Percentiles rank a stretch among this genome's conserved stretches.
phyloP scores from a whole-genome alignment of 1,140 invertebrate genomes.

The Copidosoma floridanum region DNA sequence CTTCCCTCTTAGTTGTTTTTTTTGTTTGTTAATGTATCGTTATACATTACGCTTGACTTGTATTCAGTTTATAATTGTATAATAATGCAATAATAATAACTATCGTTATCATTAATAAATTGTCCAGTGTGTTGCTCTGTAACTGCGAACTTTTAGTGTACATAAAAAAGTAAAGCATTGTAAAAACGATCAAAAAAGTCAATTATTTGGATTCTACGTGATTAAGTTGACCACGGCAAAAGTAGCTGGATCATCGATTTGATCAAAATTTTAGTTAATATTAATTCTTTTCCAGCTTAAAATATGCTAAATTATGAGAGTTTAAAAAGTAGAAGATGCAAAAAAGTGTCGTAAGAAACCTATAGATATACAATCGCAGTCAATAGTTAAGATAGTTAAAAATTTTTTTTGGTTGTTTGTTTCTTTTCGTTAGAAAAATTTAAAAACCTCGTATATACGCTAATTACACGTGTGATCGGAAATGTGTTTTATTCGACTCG shows the following conservation, averaged over 20 bases:
- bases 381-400: too few relatives aligned
- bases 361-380: too few relatives aligned
- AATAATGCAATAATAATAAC: constrained; percentile 34
- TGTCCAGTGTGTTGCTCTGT: constrained; percentile 37
- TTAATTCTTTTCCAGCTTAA: too few relatives aligned
- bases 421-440: too few relatives aligned
- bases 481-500: too few relatives aligned
- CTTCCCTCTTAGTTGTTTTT: constrained; percentile 30
- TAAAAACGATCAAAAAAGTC: constrained; percentile 41
- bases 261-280: background rate
- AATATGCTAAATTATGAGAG: too few relatives aligned
- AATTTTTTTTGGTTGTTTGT: too few relatives aligned
- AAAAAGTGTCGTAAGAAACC: too few relatives aligned
- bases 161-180: constrained; percentile 40
- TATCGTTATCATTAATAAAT: constrained; percentile 40
- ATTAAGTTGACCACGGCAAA: background rate
- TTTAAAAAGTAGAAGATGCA: too few relatives aligned
- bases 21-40: constrained; percentile 28
- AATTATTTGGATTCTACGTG: constrained; percentile 16
- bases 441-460: too few relatives aligned
- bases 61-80: constrained; percentile 31
- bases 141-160: constrained; percentile 37
- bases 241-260: background rate
- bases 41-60: constrained; percentile 34
- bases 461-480: too few relatives aligned